Evolutionary conservation across 2,888 invertebrate species (phyloP), one percentile per base, ranked within the genome.

Genomic region (Germaria angustata): DNA sequence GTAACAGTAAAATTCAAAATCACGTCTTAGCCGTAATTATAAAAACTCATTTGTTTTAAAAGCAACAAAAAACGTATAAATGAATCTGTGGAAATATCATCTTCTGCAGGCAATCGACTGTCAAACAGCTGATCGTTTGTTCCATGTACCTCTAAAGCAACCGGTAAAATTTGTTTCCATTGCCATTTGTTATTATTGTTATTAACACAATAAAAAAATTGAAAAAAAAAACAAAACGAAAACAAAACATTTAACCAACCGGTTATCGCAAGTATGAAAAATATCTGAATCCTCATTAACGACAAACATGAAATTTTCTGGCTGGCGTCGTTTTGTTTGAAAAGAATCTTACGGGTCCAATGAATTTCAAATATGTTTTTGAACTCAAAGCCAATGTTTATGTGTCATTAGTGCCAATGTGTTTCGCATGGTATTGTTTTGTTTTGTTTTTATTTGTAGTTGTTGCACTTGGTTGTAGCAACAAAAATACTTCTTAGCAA

Each of bases 51-150:
- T 17, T 15, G 7, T 3, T 22, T 20, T 1, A 24, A 9, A 61
- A 46, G 24, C 3, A 57, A 73, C n/a, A 34, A 41, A 41, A 44
- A 17, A 17, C 22, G 51, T 65, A 24, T 55, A 75, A 53, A 34
- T 34, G 2, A 34, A 32, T 32, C 11, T 53, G n/a, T 53, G 32
- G 34, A 44, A 44, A 20, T 13, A 53, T 17, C 36, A 71, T 39
- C 15, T 24, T 24, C n/a, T 36, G 63, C 41, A 57, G 61, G 22
- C 34, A 63, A 68, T 36, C 63, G 22, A 39, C 69, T n/a, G 66
- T 59, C 44, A 69, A 81, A 80, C 68, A 81, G 81, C 81, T 81
- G 81, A 81, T 78, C 68, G 55, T 55, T 73, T 78, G 55, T 59
- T 65, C 51, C 75, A 73, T 78, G 55, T 63, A 11, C 65, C 65